Evolutionary conservation across 2,797 vertebrate genomes (phyloP), one percentile per base, ranked within the genome.

Genomic region (Sebastes baramenuke): DNA sequence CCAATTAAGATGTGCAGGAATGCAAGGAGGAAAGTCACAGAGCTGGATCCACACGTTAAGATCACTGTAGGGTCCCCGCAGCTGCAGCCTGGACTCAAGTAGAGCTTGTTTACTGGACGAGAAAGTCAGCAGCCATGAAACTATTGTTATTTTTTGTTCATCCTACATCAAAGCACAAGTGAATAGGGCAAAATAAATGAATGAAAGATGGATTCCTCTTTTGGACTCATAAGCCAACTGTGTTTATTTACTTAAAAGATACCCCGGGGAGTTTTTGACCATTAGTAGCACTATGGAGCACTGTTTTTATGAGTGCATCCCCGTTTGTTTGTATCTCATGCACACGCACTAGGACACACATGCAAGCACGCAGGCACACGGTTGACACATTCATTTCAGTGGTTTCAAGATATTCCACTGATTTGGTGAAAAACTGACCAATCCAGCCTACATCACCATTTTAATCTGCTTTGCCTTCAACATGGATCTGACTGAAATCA

Each of bases 1-100:
- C 89, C 84, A 92, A 93, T 94, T 93, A 95, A 90, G 90, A 89
- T 88, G 87, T 86, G 89, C 84, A 86, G 86, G 92, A 94, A 94
- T 89, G 90, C 88, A 86, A 71, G 79, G 70, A 88, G 80, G 75
- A 71, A 85, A 89, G 81, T 88, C 80, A 86, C 58, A 74, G 75
- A 73, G 75, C 49, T 81, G 59, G 70, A 86, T 71, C 68, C 65
- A 79, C 65, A 70, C 72, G 66, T 81, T 82, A 78, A 42, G 82
- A 92, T 79, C 69, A 49, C 78, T 77, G 81, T 60, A 68, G 22
- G 32, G 25, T 64, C 62, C 70, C 38, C 62, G 30, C 46, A 84
- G 72, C 73, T 65, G 54, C 14, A 77, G 65, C 13, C 24, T 24
- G 59, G 6, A 25, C 46, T 64, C 14, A 46, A 46, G 20, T 4